These are phyloP conservation scores for Sipunculus nudus DNA, from an alignment of 2,888 invertebrate species.

Conservation along the genomic window DNA sequence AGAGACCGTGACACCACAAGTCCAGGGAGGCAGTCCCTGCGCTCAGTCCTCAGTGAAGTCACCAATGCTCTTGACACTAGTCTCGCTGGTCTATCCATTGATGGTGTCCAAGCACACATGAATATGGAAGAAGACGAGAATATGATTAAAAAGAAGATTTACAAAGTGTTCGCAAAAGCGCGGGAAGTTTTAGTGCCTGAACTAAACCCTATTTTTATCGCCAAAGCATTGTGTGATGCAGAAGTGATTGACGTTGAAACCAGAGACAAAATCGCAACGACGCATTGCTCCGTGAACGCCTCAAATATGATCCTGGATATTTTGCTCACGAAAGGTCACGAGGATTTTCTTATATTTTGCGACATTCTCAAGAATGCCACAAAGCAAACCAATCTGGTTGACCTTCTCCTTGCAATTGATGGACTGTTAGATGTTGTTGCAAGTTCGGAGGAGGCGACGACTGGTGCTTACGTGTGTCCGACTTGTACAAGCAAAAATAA, in stretches of 20 bases:
- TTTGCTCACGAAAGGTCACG: slow-evolving; percentile 22
- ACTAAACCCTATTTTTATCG: no score
- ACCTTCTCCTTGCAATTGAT: slow-evolving; percentile 53
- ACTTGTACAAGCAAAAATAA: slow-evolving; percentile 7
- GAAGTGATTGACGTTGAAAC: no score
- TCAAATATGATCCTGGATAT: slow-evolving; percentile 33
- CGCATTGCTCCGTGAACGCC: no score
- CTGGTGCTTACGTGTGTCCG: not conserved
- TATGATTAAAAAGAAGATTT: slow-evolving; percentile 26
- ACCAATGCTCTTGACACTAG: slow-evolving; percentile 9
- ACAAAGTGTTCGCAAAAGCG: slow-evolving; percentile 26
- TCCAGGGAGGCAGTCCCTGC: slow-evolving; percentile 1
- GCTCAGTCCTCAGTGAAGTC: slow-evolving; percentile 16
- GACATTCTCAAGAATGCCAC: slow-evolving; percentile 46
- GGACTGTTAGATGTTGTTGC: slow-evolving; percentile 43
- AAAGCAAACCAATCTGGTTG: slow-evolving; percentile 47
- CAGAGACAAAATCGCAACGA: no score
- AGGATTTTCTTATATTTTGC: slow-evolving; percentile 51
- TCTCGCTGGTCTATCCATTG: not conserved
- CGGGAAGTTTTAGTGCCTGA: slow-evolving; percentile 30
- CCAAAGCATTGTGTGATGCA: no score
- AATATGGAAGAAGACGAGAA: not conserved
- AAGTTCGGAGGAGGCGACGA: not conserved
- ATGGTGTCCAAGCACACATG: not conserved
- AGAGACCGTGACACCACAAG: not conserved